These are phyloP conservation scores for Nasonia giraulti DNA, from an alignment of 1,140 invertebrate genomes.

Conservation along the genomic window DNA sequence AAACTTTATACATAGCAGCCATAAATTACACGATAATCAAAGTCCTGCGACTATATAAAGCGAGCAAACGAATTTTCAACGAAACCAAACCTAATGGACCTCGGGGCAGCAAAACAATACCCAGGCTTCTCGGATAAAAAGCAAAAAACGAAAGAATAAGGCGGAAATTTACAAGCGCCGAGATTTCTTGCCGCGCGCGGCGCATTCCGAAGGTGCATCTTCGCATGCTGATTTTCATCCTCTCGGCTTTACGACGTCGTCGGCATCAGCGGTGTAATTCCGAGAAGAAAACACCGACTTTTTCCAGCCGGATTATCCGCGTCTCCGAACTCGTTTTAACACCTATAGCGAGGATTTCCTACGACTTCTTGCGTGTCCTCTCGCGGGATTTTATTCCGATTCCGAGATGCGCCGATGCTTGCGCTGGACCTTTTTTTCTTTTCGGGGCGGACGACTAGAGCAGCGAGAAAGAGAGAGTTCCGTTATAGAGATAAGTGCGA, in stretches of 20 bases:
- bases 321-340: neutral
- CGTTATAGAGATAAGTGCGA: neutral
- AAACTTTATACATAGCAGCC: neutral
- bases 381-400: neutral
- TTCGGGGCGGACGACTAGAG: neutral
- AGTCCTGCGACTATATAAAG: neutral
- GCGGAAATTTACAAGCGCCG: neutral
- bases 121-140: neutral
- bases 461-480: neutral
- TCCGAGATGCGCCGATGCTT: neutral
- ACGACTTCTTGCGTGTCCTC: neutral
- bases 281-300: neutral
- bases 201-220: neutral
- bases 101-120: neutral
- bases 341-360: neutral
- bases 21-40: conserved; percentile 1
- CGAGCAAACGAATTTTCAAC: neutral
- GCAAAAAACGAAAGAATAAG: neutral
- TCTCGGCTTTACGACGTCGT: neutral
- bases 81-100: neutral
- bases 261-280: neutral
- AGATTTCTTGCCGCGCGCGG: neutral
- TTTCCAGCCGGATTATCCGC: neutral
- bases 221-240: conserved; percentile 22
- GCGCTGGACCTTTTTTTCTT: neutral